These are phyloP conservation scores for Drosophila neotestacea DNA, from an alignment of 2,888 invertebrate species.

Conservation along the genomic window DNA sequence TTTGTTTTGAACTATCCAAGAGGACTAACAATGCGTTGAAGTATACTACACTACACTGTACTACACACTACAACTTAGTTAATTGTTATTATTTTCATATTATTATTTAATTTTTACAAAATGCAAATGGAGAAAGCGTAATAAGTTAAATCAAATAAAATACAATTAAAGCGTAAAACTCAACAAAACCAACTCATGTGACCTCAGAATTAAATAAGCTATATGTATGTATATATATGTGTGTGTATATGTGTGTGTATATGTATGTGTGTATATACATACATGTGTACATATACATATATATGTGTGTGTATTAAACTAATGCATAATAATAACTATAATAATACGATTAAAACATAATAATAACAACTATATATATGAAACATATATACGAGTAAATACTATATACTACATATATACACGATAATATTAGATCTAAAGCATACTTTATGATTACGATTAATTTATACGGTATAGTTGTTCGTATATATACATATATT, in stretches of 20 bases:
- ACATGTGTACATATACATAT: conserved; percentile 34
- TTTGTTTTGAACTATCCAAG: conserved; percentile 58
- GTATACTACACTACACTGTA: conserved; percentile 30
- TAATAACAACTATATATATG: conserved; percentile 66
- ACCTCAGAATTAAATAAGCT: conserved; percentile 86
- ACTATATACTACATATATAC: conserved; percentile 61
- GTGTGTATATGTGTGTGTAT: conserved; percentile 42
- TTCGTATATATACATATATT: conserved; percentile 39
- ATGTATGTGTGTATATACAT: conserved; percentile 33
- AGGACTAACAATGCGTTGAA: conserved; percentile 60
- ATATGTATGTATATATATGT: conserved; percentile 68
- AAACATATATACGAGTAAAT: conserved; percentile 69
- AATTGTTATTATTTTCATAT: conserved; percentile 80
- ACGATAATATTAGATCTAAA: conserved; percentile 76
- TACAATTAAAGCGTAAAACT: conserved; percentile 81
- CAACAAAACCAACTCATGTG: conserved; percentile 86
- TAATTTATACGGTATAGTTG: conserved; percentile 67
- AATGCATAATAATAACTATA: conserved; percentile 45
- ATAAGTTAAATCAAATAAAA: conserved; percentile 68
- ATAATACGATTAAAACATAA: conserved; percentile 50
- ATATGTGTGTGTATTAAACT: conserved; percentile 46
- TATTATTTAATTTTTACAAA: conserved; percentile 79
- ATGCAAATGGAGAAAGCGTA: conserved; percentile 66
- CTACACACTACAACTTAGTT: conserved; percentile 69
- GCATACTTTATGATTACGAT: conserved; percentile 67